Base-by-base conservation (phyloP, 2,888 invertebrate species). In the Lamellibrachia satsuma region DNA sequence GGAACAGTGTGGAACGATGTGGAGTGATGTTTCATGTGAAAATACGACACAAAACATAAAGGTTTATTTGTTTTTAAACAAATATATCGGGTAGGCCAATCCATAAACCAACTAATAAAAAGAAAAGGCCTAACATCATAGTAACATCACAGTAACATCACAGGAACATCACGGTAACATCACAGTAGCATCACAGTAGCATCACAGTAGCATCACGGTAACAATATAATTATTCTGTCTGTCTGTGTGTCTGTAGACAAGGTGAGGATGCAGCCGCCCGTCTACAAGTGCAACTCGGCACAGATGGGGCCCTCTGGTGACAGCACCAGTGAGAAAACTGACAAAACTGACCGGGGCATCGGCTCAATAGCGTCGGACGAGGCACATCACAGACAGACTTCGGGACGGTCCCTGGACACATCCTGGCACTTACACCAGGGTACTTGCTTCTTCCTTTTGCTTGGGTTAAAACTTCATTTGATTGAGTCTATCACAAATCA, bases 281-380 rank as follows among this genome's bases (percentile, higher is more conserved):
- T 15, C 15, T 75, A 22, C 75, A 75, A 75, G 75, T 22, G 15
- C 75, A 15, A 75, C 75, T 75, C 75, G n/a, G 22, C n/a, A 75
- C 75, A 75, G 75, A 22, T 75, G 75, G 75, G 75, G 75, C 75
- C 75, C 75, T 75, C 75, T 75, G 75, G 75, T 75, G 75, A 75
- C 75, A 75, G 75, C 22, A 22, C 22, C 2, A 75, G 75, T 75
- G 75, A 75, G 2, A 75, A 75, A n/a, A 75, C 75, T 6, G 75
- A 75, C 75, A 75, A 75, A n/a, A 75, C 75, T 0, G 75, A 75
- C 22, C 75, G 75, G 75, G 75, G 75, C 22, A 75, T 75, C 22
- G 75, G 75, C 22, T 75, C 75, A 75, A 75, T 75, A 75, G 75
- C 75, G 2, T 75, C 75, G 6, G 75, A 75, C n/a, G 75, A 75